Evolutionary conservation across 2,797 vertebrate genomes (phyloP).

Genomic region (Megalops cyprinoides): DNA sequence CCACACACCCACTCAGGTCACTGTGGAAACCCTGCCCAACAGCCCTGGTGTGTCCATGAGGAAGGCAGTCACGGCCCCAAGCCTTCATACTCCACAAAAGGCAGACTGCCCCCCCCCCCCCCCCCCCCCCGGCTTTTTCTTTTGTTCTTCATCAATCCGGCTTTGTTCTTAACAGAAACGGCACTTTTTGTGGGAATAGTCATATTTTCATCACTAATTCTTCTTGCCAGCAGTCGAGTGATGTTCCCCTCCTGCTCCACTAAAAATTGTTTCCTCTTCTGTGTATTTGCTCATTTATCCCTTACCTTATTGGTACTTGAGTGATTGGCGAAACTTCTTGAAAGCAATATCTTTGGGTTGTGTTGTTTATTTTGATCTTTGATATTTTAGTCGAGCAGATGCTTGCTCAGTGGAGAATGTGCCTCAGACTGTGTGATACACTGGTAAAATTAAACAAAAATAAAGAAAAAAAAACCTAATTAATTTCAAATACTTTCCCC

Average conservation of each 20-base stretch:
- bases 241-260: background rate
- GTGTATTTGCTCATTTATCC: background rate
- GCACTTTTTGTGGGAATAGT: too few relatives aligned
- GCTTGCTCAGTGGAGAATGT: conserved; percentile 8
- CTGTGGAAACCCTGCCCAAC: conserved; percentile 25
- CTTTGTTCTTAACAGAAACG: background rate
- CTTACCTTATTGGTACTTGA: background rate
- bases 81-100: conserved; percentile 23
- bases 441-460: background rate
- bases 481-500: background rate
- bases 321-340: background rate
- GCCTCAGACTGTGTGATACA: background rate
- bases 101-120: background rate
- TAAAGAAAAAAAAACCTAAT: too few relatives aligned
- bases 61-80: conserved; percentile 53
- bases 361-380: background rate
- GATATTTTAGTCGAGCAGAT: background rate
- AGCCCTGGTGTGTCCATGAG: conserved; percentile 46
- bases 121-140: background rate
- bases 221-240: background rate
- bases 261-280: background rate
- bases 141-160: background rate
- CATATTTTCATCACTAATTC: background rate
- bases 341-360: conserved; percentile 10
- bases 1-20: conserved; percentile 30